A percentile compares a stretch with the other conserved stretches of the same genome.
Evolutionary conservation across 2,113 vertebrate genomes (phyloP).

Genomic region (Passerina amoena): DNA sequence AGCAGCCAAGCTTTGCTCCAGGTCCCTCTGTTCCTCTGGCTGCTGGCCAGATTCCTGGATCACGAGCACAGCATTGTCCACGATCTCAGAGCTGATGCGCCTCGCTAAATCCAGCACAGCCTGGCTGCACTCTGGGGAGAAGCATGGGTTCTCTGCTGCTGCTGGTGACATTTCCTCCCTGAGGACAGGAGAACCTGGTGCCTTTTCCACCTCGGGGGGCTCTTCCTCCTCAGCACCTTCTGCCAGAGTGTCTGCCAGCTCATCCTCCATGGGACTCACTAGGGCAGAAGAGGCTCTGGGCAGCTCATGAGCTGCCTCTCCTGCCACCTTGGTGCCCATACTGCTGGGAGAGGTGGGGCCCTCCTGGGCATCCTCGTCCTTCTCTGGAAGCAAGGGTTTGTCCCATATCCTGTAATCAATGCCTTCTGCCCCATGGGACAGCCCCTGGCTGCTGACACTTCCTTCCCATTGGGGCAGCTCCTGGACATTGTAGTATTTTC

Average conservation of each 20-base stretch:
- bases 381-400: background rate
- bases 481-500: background rate
- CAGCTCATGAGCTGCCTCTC: background rate
- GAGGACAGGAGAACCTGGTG: background rate
- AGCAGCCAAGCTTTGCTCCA: background rate
- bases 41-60: background rate
- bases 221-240: background rate
- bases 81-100: background rate
- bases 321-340: background rate
- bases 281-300: background rate
- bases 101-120: background rate
- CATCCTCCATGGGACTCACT: rapidly evolving
- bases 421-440: background rate
- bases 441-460: background rate
- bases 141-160: rapidly evolving
- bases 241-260: rapidly evolving
- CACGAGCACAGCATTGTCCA: background rate
- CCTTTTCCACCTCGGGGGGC: background rate
- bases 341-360: background rate
- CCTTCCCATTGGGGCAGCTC: background rate
- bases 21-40: background rate
- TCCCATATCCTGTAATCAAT: background rate
- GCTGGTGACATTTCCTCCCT: background rate
- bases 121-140: background rate
- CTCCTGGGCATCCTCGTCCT: background rate